Conservation (phyloP, 2,113 vertebrate species). For the Ardeotis arabs region DNA sequence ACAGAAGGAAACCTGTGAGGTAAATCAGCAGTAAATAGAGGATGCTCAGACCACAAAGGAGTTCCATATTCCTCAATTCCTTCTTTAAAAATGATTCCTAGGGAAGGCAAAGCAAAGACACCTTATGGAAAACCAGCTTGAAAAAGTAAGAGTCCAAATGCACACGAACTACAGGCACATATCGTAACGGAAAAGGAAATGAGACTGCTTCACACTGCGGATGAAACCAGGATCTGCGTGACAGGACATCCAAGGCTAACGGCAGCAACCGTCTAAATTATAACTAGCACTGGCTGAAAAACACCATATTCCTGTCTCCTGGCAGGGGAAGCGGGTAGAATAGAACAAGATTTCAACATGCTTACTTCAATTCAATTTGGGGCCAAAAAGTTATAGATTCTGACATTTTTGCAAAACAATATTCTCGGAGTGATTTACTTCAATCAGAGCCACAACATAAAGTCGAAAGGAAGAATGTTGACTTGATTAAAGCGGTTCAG, state of each 20-base stretch:
- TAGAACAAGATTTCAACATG: conserved; percentile 19
- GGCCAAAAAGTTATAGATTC: conserved; percentile 7
- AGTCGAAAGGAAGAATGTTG: conserved; percentile 37
- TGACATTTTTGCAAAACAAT: conserved; percentile 28
- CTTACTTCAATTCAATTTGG: background rate
- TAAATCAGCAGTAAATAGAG: background rate
- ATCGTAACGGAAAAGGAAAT: background rate
- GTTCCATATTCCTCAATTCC: background rate
- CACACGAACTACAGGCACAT: background rate
- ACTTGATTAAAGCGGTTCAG: conserved; percentile 55
- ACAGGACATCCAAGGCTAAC: background rate
- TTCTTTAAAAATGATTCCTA: background rate
- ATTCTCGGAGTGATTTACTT: conserved; percentile 23
- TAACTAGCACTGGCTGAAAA: background rate
- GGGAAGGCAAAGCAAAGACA: background rate
- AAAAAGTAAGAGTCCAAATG: background rate
- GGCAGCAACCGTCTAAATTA: background rate
- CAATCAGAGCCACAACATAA: conserved; percentile 28
- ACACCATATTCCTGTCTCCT: background rate
- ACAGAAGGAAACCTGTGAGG: background rate
- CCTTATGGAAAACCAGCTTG: background rate
- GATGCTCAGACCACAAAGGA: background rate
- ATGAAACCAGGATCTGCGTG: background rate
- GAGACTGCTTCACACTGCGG: background rate
- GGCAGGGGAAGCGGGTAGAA: background rate